These are phyloP conservation scores for Columba janthina DNA, from an alignment of 2,113 vertebrate genomes.

Conservation along the genomic window DNA sequence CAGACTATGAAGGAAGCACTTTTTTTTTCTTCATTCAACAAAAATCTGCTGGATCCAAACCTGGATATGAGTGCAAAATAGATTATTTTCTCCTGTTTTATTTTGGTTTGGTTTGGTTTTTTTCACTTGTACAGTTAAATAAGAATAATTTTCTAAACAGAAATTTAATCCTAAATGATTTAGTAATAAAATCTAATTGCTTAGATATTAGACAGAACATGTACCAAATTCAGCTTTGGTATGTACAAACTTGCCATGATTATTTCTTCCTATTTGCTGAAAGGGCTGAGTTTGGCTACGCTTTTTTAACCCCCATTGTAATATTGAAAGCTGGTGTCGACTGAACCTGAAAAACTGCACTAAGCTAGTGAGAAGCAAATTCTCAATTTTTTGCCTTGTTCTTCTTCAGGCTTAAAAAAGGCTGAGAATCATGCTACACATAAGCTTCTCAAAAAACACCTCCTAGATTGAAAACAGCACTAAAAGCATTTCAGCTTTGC, in stretches of 20 bases:
- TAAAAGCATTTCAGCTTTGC: neutral
- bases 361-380: neutral
- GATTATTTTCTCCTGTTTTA: neutral
- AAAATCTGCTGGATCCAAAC: neutral
- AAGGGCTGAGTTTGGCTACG: conserved; percentile 11
- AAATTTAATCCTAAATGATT: conserved; percentile 5
- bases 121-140: neutral
- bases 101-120: neutral
- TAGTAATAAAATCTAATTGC: conserved; percentile 4
- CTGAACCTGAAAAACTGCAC: neutral
- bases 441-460: neutral
- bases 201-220: conserved; percentile 6
- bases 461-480: neutral
- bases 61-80: neutral
- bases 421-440: neutral
- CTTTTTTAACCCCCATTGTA: neutral
- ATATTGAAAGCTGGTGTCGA: neutral
- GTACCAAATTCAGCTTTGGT: neutral
- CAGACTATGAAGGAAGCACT: neutral
- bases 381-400: neutral
- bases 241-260: conserved; percentile 17
- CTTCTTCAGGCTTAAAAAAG: neutral
- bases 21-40: neutral
- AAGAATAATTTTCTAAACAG: neutral
- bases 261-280: conserved; percentile 21